These are phyloP conservation scores for Fragum whitleyi DNA, from an alignment of 2,888 invertebrate genomes.

Conservation along the genomic window DNA sequence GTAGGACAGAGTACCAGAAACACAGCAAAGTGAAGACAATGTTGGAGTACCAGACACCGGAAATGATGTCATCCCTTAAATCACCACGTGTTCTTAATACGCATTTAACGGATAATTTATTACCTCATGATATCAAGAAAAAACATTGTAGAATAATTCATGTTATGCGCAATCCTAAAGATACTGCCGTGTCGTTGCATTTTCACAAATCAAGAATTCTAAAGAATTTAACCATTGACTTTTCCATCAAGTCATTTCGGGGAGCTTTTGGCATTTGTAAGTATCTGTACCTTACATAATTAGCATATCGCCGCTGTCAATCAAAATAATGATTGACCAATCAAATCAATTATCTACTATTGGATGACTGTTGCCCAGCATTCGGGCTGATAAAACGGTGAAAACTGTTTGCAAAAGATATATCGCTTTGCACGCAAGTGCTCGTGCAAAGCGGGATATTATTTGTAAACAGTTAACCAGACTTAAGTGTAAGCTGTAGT, in stretches of 20 bases:
- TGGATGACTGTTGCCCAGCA: background rate
- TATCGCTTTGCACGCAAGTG: too few relatives aligned
- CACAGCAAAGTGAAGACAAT: background rate
- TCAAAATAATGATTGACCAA: too few relatives aligned
- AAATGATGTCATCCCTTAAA: background rate
- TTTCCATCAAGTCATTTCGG: background rate
- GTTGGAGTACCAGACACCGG: slow-evolving; percentile 2
- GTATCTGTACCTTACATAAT: background rate
- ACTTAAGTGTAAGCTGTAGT: too few relatives aligned
- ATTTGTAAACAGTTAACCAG: too few relatives aligned
- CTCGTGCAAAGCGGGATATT: too few relatives aligned
- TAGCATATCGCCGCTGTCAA: too few relatives aligned
- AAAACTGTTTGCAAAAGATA: too few relatives aligned
- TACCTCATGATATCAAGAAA: background rate
- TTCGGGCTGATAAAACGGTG: too few relatives aligned
- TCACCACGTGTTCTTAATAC: slow-evolving; percentile 6
- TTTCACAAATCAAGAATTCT: background rate
- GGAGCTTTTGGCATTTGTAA: background rate
- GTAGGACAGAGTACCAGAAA: background rate
- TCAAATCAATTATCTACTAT: too few relatives aligned
- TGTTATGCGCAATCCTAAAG: background rate
- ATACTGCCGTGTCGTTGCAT: background rate
- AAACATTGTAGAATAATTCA: background rate
- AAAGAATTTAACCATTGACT: background rate
- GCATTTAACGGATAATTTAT: background rate